These are phyloP conservation scores for Cotesia vestalis DNA, from an alignment of 1,140 invertebrate genomes.

Conservation along the genomic window DNA sequence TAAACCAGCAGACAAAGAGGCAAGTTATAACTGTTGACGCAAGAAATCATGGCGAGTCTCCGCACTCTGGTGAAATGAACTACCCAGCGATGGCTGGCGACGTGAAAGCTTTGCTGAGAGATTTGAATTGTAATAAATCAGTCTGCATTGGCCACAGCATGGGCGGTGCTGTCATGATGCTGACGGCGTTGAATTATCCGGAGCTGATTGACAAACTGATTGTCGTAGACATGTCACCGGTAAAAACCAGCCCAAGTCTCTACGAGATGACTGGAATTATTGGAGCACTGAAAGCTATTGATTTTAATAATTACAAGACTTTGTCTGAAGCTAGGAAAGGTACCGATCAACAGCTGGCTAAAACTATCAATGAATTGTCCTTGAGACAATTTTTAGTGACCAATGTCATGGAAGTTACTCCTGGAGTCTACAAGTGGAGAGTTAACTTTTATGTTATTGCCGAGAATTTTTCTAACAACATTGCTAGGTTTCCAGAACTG, in stretches of 20 bases:
- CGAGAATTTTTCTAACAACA: constrained; percentile 72
- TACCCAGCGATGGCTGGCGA: constrained; percentile 81
- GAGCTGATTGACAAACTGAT: constrained; percentile 80
- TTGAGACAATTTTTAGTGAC: constrained; percentile 74
- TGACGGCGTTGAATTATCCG: constrained; percentile 77
- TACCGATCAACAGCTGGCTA: constrained; percentile 2
- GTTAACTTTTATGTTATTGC: constrained; percentile 77
- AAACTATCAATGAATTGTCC: constrained; percentile 38
- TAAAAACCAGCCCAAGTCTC: constrained; percentile 72
- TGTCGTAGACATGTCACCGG: constrained; percentile 86
- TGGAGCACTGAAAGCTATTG: constrained; percentile 71
- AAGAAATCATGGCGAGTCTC: constrained; percentile 92
- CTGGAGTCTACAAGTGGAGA: constrained; percentile 75
- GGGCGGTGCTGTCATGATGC: constrained; percentile 88
- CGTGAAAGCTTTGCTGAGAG: constrained; percentile 72
- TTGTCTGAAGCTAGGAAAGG: constrained; percentile 66
- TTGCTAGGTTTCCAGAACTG: constrained; percentile 71
- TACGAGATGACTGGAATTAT: constrained; percentile 73
- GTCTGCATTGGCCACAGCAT: constrained; percentile 88
- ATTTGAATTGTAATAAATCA: constrained; percentile 71
- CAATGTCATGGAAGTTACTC: constrained; percentile 76
- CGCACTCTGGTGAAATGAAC: constrained; percentile 75
- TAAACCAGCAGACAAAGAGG: constrained; percentile 72
- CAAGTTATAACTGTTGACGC: constrained; percentile 84
- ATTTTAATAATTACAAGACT: constrained; percentile 68